Base-by-base conservation (phyloP, 1,140 invertebrate genomes). In the Drosophila miranda region DNA sequence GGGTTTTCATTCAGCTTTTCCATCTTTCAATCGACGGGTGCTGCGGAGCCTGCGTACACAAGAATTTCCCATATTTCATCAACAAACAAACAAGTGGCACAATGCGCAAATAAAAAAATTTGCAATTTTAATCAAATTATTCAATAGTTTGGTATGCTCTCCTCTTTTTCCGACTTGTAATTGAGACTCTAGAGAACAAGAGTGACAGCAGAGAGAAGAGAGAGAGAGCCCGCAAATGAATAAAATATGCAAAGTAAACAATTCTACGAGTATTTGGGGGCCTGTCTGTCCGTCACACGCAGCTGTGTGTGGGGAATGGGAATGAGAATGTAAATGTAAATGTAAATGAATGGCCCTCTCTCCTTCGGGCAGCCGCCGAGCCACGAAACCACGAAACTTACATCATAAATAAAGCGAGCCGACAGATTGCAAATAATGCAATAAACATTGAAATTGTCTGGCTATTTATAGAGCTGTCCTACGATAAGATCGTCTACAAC, bases 391-490 rank as follows among this genome's bases (percentile, higher is more conserved):
- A 42, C 57, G 38, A 56, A 61, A 76, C 46, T 78, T 72, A 67
- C 48, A 61, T 82, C 70, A 78, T 83, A 83, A 82, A 83, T 79
- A 71, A 80, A 67, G 77, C 55, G 58, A 72, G 62, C 67, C 68
- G 69, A 78, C 82, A 86, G 51, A 61, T 74, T 63, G 76, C 79
- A 79, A 68, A 84, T 76, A 79, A 79, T 86, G 81, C 64, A 67
- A 87, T 78, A 80, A 87, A 71, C 83, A 87, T 78, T 86, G 78
- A 81, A 86, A 87, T 87, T 77, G 78, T 49, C 64, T 50, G 28
- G 49, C 59, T 87, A 87, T 87, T 87, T 87, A 72, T 87, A 87
- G 83, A 62, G 46, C 52, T 45, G 21, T 55, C 59, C 51, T 43
- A 51, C 72, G 63, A 76, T 76, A 76, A 75, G 56, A 76, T 76